A percentile compares a stretch with the other conserved stretches of the same genome.
These are phyloP conservation scores for Metacarcinus magister DNA, from an alignment of 2,888 invertebrate species.

Conservation along the genomic window DNA sequence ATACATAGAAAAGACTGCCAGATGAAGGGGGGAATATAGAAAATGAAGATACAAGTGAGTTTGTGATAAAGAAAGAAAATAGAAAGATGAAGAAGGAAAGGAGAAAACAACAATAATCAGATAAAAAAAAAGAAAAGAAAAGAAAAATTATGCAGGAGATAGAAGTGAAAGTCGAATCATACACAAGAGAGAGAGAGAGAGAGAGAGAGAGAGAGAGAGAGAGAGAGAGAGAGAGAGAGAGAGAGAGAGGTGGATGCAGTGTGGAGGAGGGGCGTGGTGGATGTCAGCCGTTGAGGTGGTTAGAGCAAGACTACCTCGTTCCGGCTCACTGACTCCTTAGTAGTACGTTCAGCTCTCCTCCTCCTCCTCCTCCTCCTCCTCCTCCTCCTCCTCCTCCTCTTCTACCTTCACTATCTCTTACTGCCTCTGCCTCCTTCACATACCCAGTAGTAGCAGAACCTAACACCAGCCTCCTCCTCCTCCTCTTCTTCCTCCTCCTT, in stretches of 20 bases:
- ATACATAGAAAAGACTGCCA: background rate
- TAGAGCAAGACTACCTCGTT: background rate
- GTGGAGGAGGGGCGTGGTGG: background rate
- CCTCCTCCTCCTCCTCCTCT: background rate
- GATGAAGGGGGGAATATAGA: background rate
- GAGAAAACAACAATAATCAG: background rate
- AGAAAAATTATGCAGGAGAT: background rate
- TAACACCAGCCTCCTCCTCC: background rate
- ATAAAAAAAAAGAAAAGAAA: background rate
- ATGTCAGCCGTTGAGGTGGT: no score
- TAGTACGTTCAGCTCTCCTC: background rate
- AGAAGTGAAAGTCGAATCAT: background rate
- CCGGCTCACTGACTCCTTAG: background rate
- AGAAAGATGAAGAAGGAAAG: background rate
- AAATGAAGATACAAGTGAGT: background rate
- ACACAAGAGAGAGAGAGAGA: background rate
- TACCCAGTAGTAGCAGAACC: background rate
- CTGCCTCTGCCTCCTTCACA: background rate
- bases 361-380: background rate
- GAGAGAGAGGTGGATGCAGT: background rate
- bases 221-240: background rate
- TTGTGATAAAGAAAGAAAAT: background rate
- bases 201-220: background rate
- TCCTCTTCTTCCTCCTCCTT: background rate
- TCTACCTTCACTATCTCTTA: no score